Percentiles rank a stretch among this genome's conserved stretches.
phyloP scores from a whole-genome alignment of 2,113 vertebrate genomes.

The Halichoerus grypus region DNA sequence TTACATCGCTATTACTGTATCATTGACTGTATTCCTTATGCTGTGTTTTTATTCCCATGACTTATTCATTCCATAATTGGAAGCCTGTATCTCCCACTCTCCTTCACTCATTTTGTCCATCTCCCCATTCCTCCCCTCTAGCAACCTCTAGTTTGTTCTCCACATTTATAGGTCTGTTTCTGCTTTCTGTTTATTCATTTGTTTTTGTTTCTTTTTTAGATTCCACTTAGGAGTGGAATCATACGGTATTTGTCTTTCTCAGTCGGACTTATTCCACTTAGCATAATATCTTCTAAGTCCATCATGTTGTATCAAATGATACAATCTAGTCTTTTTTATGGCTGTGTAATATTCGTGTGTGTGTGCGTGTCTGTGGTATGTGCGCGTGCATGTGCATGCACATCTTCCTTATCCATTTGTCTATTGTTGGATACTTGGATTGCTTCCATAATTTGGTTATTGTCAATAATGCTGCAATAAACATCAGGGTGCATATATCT shows the following conservation, averaged over 20 bases:
- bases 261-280: neutral
- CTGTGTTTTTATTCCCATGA: neutral
- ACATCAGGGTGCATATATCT: neutral
- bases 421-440: neutral
- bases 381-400: neutral
- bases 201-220: neutral
- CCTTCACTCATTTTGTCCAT: neutral
- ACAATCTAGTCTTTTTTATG: neutral
- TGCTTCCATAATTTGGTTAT: neutral
- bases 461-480: neutral
- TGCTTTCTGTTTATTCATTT: neutral
- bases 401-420: neutral
- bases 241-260: neutral
- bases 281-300: neutral
- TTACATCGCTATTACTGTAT: neutral
- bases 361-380: neutral
- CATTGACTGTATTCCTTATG: neutral
- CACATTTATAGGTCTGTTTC: neutral
- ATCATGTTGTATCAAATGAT: neutral
- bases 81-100: neutral
- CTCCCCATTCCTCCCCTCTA: neutral
- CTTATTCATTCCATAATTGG: neutral
- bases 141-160: neutral
- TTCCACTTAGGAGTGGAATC: neutral
- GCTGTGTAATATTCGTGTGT: neutral